Conservation (phyloP, 2,113 vertebrate species). For the Craseonycteris thonglongyai region DNA sequence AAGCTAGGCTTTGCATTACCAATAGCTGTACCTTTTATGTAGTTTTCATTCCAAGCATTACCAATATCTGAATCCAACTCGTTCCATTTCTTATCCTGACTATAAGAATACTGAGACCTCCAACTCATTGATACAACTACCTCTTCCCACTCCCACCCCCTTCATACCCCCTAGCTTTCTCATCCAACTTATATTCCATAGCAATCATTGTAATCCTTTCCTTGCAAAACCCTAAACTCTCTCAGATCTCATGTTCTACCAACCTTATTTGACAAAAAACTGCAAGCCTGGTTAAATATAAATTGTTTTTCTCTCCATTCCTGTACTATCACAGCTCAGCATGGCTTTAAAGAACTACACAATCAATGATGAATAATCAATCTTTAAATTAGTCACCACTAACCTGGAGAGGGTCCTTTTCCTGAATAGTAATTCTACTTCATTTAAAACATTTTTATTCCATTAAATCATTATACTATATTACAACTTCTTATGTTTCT, state of each 20-base stretch:
- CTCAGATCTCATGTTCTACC: not conserved
- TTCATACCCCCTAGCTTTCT: not conserved
- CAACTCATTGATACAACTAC: not conserved
- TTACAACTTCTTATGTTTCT: not conserved
- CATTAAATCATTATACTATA: not conserved
- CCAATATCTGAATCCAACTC: not conserved
- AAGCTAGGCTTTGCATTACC: not conserved
- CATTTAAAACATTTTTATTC: not conserved
- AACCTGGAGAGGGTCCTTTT: not conserved
- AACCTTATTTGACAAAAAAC: not conserved
- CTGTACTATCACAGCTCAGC: not conserved
- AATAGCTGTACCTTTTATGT: not conserved
- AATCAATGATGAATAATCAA: not conserved
- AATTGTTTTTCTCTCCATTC: not conserved
- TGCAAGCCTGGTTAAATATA: not conserved
- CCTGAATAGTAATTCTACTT: not conserved
- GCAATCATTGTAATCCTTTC: not conserved
- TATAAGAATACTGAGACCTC: not conserved
- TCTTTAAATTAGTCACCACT: not conserved
- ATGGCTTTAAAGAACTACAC: not conserved
- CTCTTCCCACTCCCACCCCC: accelerated
- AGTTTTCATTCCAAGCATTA: not conserved
- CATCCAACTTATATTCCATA: not conserved
- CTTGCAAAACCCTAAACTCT: not conserved
- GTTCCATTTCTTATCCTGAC: not conserved